Evolutionary conservation across 2,888 invertebrate species (phyloP).

Genomic region (Troides helena): DNA sequence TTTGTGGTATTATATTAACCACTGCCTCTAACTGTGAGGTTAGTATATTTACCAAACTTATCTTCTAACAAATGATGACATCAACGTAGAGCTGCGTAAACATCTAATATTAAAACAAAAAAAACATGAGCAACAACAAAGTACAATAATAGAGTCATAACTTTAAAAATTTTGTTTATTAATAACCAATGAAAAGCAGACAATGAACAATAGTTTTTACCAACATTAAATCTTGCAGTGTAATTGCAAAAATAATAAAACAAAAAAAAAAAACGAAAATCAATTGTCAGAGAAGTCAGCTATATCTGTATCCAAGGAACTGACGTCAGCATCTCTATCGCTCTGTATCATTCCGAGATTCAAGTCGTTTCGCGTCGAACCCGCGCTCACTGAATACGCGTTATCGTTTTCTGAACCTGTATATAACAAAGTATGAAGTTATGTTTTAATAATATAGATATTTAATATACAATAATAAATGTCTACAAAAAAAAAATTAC

Average conservation of each 20-base stretch:
- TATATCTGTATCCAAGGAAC: slow-evolving; percentile 64
- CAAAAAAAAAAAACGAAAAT: slow-evolving; percentile 18
- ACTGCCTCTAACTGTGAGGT: too few relatives aligned
- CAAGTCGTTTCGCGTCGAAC: slow-evolving; percentile 17
- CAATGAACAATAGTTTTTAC: slow-evolving; percentile 9
- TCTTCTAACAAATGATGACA: too few relatives aligned
- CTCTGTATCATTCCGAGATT: slow-evolving; percentile 40
- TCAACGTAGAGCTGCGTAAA: too few relatives aligned
- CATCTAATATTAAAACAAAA: too few relatives aligned
- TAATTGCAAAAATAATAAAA: neutral
- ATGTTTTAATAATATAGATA: too few relatives aligned
- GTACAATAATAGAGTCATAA: neutral
- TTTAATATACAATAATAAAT: too few relatives aligned
- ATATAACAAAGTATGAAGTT: neutral
- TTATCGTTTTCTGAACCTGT: slow-evolving; percentile 27
- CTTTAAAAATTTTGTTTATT: slow-evolving; percentile 18
- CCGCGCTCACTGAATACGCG: slow-evolving; percentile 28
- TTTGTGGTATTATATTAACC: too few relatives aligned
- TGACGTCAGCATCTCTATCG: slow-evolving; percentile 66
- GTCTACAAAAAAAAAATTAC: too few relatives aligned
- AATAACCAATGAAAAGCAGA: slow-evolving; percentile 21
- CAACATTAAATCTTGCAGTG: neutral
- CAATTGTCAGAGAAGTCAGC: slow-evolving; percentile 58
- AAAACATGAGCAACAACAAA: neutral
- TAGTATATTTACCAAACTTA: too few relatives aligned